Evolutionary conservation across 2,113 vertebrate genomes (phyloP).

Genomic region (Mobula hypostoma): DNA sequence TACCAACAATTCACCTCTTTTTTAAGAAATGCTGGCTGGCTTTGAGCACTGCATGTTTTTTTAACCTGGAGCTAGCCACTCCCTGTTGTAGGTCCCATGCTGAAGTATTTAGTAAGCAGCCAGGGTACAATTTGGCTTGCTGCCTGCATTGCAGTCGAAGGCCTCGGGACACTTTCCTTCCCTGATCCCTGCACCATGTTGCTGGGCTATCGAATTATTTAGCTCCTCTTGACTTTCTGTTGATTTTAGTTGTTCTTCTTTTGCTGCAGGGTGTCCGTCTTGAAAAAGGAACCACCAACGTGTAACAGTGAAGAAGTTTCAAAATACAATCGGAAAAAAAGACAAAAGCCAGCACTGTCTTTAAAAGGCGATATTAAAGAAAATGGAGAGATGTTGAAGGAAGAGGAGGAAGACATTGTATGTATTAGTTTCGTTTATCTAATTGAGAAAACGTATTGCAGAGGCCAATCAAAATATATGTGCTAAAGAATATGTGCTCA

Average conservation of each 20-base stretch:
- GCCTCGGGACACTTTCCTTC: too few relatives aligned
- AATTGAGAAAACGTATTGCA: background rate
- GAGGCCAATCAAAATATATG: background rate
- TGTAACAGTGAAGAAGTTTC: conserved; percentile 60
- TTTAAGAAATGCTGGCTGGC: too few relatives aligned
- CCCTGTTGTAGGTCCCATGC: too few relatives aligned
- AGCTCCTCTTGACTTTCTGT: background rate
- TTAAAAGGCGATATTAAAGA: conserved; percentile 57
- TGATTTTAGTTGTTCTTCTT: background rate
- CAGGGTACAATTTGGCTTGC: too few relatives aligned
- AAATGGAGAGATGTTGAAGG: conserved; percentile 49
- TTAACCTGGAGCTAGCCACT: too few relatives aligned
- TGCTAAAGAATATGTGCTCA: background rate
- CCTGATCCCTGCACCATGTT: too few relatives aligned
- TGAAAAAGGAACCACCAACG: conserved; percentile 53
- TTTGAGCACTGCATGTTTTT: too few relatives aligned
- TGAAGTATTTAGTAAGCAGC: too few relatives aligned
- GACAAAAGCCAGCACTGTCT: conserved; percentile 52
- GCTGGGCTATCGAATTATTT: background rate
- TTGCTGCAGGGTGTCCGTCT: conserved; percentile 59
- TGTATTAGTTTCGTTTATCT: conserved; percentile 45
- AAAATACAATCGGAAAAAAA: conserved; percentile 63
- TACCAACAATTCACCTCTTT: too few relatives aligned
- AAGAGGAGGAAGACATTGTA: conserved; percentile 60
- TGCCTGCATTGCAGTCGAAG: too few relatives aligned